Evolutionary conservation across 2,113 vertebrate species (phyloP).

Genomic region (Acanthisitta chloris): DNA sequence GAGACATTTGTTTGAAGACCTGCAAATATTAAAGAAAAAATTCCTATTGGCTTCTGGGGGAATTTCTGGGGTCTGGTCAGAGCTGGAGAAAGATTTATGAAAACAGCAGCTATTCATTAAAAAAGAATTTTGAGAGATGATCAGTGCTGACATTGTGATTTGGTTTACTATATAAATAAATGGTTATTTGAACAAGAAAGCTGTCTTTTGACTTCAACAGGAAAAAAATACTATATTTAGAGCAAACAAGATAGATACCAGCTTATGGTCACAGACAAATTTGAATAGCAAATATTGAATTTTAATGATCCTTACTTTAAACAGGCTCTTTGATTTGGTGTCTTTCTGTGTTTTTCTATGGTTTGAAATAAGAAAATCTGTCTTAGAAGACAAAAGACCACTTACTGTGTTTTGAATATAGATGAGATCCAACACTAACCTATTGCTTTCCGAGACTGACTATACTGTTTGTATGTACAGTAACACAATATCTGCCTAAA

Average conservation of each 20-base stretch:
- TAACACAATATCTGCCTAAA: conserved; percentile 24
- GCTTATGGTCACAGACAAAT: neutral
- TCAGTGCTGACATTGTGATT: neutral
- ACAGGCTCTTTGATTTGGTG: neutral
- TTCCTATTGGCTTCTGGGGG: neutral
- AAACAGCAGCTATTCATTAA: neutral
- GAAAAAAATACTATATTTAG: neutral
- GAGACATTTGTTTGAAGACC: neutral
- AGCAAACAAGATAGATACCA: neutral
- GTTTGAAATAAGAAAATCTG: neutral
- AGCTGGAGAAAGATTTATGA: neutral
- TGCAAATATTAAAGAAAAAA: neutral
- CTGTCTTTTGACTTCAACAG: neutral
- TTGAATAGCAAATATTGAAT: neutral
- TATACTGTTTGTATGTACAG: conserved; percentile 1
- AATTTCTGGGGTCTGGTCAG: neutral
- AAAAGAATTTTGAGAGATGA: neutral
- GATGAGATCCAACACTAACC: conserved; percentile 4
- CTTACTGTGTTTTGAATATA: neutral
- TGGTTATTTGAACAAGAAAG: neutral
- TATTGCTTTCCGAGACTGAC: neutral
- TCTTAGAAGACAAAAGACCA: neutral
- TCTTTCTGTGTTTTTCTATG: neutral
- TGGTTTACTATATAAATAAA: neutral
- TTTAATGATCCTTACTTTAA: conserved; percentile 17